These are phyloP conservation scores for Protonemura montana DNA, from an alignment of 2,888 invertebrate species.

Conservation along the genomic window DNA sequence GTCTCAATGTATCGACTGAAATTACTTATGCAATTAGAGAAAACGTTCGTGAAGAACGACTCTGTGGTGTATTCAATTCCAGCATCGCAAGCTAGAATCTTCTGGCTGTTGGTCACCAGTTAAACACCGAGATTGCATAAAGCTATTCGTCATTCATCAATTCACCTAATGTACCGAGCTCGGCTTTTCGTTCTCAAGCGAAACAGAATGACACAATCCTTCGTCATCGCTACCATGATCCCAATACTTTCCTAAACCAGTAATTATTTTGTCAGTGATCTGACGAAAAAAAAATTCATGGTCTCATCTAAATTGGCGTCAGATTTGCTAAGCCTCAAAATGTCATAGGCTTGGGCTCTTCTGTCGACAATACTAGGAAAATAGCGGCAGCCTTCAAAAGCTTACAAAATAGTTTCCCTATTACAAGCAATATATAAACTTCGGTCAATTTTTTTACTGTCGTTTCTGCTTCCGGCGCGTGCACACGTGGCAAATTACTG, in stretches of 20 bases:
- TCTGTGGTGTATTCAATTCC: background rate
- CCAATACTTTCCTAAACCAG: background rate
- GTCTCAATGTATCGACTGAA: background rate
- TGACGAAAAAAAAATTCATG: no score
- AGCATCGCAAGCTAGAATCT: background rate
- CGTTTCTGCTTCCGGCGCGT: background rate
- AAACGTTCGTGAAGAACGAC: background rate
- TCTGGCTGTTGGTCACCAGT: background rate
- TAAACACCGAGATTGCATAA: background rate
- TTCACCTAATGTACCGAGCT: background rate
- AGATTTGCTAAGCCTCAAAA: no score
- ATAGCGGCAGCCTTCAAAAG: no score
- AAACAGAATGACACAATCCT: background rate
- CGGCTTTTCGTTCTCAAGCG: background rate
- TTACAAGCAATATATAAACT: no score
- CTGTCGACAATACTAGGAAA: no score
- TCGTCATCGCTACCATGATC: background rate
- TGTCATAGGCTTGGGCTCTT: no score
- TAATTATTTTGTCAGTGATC: background rate
- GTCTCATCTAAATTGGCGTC: no score
- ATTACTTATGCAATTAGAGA: slow-evolving; percentile 9
- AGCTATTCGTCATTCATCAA: slow-evolving; percentile 12
- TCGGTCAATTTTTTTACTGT: no score
- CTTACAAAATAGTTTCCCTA: no score
- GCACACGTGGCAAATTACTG: background rate